Conservation (phyloP, 1,140 invertebrate genomes). For the Habropoda laboriosa region DNA sequence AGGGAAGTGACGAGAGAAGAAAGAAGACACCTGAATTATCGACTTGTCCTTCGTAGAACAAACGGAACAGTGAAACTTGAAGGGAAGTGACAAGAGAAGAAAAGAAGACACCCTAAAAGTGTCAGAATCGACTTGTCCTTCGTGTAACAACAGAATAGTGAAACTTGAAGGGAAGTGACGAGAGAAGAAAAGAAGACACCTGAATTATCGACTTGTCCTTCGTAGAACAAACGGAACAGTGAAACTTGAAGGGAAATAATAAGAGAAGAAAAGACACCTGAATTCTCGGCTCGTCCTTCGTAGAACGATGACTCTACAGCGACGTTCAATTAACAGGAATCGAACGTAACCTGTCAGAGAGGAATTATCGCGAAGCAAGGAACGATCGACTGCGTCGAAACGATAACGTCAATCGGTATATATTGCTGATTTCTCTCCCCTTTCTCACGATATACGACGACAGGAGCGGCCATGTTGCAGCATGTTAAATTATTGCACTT, state of each 20-base stretch:
- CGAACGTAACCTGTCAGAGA: too few species aligned
- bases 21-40: background rate
- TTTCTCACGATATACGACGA: too few species aligned
- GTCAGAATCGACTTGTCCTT: too few species aligned
- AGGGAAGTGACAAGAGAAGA: background rate
- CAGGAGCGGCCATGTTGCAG: background rate
- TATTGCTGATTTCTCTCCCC: background rate
- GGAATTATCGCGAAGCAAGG: background rate
- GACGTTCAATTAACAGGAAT: too few species aligned
- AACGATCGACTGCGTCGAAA: background rate
- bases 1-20: too few species aligned
- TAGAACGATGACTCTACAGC: too few species aligned
- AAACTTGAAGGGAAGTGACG: too few species aligned
- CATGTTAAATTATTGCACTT: conserved; percentile 41
- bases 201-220: too few species aligned
- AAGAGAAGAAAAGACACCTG: background rate
- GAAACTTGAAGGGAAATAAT: background rate
- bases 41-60: too few species aligned
- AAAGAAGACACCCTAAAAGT: too few species aligned
- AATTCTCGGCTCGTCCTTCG: too few species aligned
- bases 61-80: too few species aligned
- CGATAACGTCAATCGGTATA: background rate
- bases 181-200: background rate
- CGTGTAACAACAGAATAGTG: background rate
- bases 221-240: background rate